Evolutionary conservation across 2,113 vertebrate genomes (phyloP), one percentile per base, ranked within the genome.

Genomic region (Zosterops pallidus): DNA sequence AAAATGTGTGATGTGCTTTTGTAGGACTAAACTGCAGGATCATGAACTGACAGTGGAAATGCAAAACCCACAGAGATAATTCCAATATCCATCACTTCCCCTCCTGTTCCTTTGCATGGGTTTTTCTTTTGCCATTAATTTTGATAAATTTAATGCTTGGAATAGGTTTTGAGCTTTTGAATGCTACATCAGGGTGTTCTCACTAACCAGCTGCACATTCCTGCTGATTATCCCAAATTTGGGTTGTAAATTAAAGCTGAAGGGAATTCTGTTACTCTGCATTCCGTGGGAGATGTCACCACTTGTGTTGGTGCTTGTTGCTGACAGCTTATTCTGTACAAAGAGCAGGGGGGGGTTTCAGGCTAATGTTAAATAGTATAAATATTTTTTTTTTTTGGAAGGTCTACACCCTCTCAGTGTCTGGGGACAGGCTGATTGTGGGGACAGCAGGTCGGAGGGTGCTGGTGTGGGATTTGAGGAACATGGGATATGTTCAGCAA

Each of bases 401-500:
- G 99, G 99, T 99, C 6, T 99, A 99, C 64, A 99, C 99, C 0
- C 98, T 99, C 2, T 99, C 99, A 14, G 99, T 99, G 93, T 99
- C 99, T 7, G 99, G 99, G 52, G 99, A 99, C 76, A 96, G 99
- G 9, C 98, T 99, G 57, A 99, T 99, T 8, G 99, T 99, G 81
- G 99, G 99, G 9, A 99, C 99, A 0, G 99, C 99, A 1, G 99
- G 99, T 18, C 98, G 99, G 70, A 97, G 99, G 28, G 99, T 99
- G 81, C 92, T 99, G 91, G 99, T 99, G 44, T 99, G 99, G 99
- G 99, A 99, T 97, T 86, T 99, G 50, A 97, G 99, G 89, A 99
- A 99, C 97, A 99, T 99, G 99, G 99, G 99, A 18, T 99, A 99
- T 1, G 99, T 99, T 26, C 99, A 99, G 97, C 99, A 99, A 95